These are phyloP conservation scores for Podarcis muralis DNA, from an alignment of 2,113 vertebrate genomes.

Conservation along the genomic window DNA sequence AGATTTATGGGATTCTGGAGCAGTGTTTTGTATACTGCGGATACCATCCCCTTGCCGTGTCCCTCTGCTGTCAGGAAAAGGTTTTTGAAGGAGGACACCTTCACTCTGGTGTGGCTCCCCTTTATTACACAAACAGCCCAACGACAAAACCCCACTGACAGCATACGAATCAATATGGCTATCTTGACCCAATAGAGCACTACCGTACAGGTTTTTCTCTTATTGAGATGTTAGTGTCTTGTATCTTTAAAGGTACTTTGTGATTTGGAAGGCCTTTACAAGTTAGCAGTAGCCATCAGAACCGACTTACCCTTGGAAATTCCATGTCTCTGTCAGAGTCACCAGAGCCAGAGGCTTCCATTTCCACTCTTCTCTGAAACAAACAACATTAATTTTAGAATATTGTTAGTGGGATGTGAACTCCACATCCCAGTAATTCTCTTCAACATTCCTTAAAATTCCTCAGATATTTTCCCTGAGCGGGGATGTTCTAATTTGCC, in stretches of 20 bases:
- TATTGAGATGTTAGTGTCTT: too few species aligned
- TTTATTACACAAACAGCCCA: too few species aligned
- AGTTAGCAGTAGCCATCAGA: background rate
- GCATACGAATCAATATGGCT: too few species aligned
- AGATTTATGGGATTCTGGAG: too few species aligned
- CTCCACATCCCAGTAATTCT: background rate
- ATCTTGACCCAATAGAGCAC: too few species aligned
- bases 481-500: background rate
- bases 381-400: constrained; percentile 29
- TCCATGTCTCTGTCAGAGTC: constrained; percentile 50
- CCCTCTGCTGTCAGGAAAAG: too few species aligned
- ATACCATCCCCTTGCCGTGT: too few species aligned
- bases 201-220: too few species aligned
- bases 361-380: constrained; percentile 77
- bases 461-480: background rate
- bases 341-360: constrained; percentile 80
- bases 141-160: too few species aligned
- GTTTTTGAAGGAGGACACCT: too few species aligned
- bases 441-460: background rate
- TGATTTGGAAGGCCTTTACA: background rate
- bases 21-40: too few species aligned
- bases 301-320: constrained; percentile 70
- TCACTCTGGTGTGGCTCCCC: too few species aligned
- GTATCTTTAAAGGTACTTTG: background rate
- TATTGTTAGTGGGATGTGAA: background rate